phyloP scores from a whole-genome alignment of 2,113 vertebrate species.

The Sialia sialis region DNA sequence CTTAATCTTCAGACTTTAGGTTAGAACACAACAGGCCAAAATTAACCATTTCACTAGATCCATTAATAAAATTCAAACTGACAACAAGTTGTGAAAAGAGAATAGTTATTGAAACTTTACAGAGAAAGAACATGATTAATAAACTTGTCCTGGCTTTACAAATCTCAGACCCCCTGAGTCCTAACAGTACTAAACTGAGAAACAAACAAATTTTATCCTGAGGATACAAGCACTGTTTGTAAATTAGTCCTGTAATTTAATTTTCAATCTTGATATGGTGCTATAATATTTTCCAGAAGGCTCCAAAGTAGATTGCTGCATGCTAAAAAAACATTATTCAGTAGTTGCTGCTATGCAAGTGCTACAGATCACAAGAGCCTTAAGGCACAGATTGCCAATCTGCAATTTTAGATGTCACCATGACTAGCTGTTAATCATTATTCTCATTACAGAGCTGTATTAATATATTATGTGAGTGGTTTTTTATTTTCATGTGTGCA shows the following conservation, averaged over 20 bases:
- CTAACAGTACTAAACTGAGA: slow-evolving; percentile 9
- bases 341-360: not conserved
- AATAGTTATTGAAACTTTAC: slow-evolving; percentile 1
- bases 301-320: not conserved
- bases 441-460: not conserved
- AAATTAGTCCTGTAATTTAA: slow-evolving; percentile 1
- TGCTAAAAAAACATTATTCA: not conserved
- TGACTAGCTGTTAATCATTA: not conserved
- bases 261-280: not conserved
- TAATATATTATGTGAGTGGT: not conserved
- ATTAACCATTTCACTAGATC: not conserved
- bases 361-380: not conserved
- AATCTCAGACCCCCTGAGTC: slow-evolving; percentile 54
- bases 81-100: slow-evolving; percentile 2
- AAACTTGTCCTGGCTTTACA: slow-evolving; percentile 46
- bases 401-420: not conserved
- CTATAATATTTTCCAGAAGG: not conserved
- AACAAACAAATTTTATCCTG: slow-evolving; percentile 37
- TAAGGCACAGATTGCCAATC: slow-evolving; percentile 35
- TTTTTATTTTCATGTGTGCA: not conserved
- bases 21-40: slow-evolving; percentile 10
- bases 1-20: slow-evolving; percentile 9
- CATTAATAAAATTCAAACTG: slow-evolving; percentile 19
- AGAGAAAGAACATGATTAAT: slow-evolving; percentile 1
- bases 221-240: not conserved